These are phyloP conservation scores for Gallinago undulata DNA, from an alignment of 2,113 vertebrate genomes.

Conservation along the genomic window DNA sequence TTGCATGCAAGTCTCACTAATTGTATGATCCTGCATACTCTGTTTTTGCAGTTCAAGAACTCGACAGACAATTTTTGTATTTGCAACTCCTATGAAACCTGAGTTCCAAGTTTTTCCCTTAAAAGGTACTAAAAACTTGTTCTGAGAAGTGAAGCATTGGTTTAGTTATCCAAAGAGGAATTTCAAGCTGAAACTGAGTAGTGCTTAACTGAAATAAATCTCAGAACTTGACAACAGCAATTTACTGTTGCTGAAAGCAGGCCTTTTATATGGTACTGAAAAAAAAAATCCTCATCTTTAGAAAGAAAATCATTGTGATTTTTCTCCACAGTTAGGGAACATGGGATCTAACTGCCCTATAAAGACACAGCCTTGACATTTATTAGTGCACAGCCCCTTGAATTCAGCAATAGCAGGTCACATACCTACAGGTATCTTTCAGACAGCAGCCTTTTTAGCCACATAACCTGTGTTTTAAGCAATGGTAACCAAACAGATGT, in stretches of 20 bases:
- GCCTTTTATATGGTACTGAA: neutral
- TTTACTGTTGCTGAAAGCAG: neutral
- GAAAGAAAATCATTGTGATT: neutral
- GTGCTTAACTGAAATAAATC: conserved; percentile 23
- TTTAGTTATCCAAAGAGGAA: conserved; percentile 18
- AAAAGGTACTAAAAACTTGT: conserved; percentile 38
- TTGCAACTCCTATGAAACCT: neutral
- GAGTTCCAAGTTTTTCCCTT: conserved; percentile 26
- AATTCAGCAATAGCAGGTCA: neutral
- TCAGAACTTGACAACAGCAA: neutral
- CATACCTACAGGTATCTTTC: neutral
- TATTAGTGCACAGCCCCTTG: neutral
- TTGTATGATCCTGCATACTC: neutral
- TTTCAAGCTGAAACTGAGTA: neutral
- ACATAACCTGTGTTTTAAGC: neutral
- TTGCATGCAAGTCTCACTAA: neutral
- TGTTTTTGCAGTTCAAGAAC: neutral
- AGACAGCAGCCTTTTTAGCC: neutral
- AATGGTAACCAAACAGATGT: neutral
- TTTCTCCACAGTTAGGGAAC: neutral
- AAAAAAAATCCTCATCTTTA: neutral
- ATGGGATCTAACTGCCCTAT: neutral
- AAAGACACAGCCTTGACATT: neutral
- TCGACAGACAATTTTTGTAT: neutral
- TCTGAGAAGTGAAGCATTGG: neutral